Evolutionary conservation across 2,888 invertebrate species (phyloP).

Genomic region (Drosophila flavopinicola): DNA sequence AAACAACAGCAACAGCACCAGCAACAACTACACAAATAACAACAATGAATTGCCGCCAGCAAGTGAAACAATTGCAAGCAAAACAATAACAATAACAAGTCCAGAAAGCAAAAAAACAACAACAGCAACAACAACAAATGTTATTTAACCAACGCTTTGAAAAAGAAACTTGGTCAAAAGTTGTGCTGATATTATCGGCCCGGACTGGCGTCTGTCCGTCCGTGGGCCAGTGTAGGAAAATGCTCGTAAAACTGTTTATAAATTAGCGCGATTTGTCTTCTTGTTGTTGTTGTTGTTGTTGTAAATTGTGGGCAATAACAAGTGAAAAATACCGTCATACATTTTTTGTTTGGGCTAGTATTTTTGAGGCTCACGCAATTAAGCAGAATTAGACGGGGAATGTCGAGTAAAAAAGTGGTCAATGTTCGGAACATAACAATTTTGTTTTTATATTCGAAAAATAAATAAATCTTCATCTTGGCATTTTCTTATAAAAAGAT

Average conservation of each 20-base stretch:
- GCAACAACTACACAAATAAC: constrained; percentile 21
- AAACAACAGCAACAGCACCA: constrained; percentile 16
- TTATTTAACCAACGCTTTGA: constrained; percentile 61
- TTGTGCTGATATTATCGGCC: constrained; percentile 57
- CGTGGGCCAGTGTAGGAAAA: constrained; percentile 31
- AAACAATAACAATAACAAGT: constrained; percentile 37
- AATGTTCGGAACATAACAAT: not conserved
- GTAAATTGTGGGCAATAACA: constrained; percentile 20
- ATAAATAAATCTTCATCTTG: no score
- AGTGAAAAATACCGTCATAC: constrained; percentile 13
- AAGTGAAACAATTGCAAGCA: constrained; percentile 57
- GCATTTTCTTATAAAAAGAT: no score
- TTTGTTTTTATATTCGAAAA: not conserved
- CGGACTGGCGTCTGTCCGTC: not conserved
- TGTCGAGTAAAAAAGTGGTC: not conserved
- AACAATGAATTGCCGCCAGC: constrained; percentile 40
- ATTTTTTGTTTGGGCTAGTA: not conserved
- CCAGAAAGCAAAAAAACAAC: constrained; percentile 30
- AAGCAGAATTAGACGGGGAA: not conserved
- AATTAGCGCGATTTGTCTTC: constrained; percentile 65
- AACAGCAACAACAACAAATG: constrained; percentile 44
- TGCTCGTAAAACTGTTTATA: constrained; percentile 51
- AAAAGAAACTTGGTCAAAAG: constrained; percentile 69
- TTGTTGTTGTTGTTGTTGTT: constrained; percentile 13
- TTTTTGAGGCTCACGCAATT: not conserved